A percentile compares a stretch with the other conserved stretches of the same genome.
These are phyloP conservation scores for Lasioglossum vierecki DNA, from an alignment of 2,888 invertebrate genomes.

Conservation along the genomic window DNA sequence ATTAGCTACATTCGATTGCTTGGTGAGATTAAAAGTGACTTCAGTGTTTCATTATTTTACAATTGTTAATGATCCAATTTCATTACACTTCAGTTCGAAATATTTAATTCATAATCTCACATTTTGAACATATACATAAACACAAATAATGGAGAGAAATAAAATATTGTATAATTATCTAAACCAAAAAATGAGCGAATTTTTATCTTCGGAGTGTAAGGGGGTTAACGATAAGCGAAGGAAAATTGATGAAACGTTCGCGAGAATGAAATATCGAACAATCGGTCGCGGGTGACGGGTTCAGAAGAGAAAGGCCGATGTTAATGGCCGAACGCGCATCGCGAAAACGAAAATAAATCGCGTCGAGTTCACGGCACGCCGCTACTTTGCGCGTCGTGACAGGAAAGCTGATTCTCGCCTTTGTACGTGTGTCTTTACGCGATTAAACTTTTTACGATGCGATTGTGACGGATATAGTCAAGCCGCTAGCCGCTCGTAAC, in stretches of 20 bases:
- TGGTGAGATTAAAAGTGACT: too few relatives aligned
- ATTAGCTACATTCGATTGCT: background rate
- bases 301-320: conserved; percentile 26
- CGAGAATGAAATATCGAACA: background rate
- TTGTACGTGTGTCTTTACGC: conserved; percentile 50
- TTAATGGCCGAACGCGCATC: conserved; percentile 42
- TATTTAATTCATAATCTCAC: background rate
- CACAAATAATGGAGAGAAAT: background rate
- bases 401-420: conserved; percentile 44
- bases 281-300: background rate
- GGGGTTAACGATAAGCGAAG: background rate
- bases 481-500: conserved; percentile 31
- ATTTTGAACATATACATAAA: too few relatives aligned
- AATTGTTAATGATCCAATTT: background rate
- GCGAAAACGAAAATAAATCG: conserved; percentile 45
- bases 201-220: background rate
- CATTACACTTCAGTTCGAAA: background rate
- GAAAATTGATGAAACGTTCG: background rate
- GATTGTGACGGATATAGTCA: conserved; percentile 17
- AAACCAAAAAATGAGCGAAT: background rate
- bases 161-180: background rate
- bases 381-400: conserved; percentile 48
- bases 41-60: too few relatives aligned
- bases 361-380: conserved; percentile 36
- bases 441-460: conserved; percentile 55